Base-by-base conservation (phyloP, 1,140 invertebrate genomes). In the Ganaspis sp. region DNA sequence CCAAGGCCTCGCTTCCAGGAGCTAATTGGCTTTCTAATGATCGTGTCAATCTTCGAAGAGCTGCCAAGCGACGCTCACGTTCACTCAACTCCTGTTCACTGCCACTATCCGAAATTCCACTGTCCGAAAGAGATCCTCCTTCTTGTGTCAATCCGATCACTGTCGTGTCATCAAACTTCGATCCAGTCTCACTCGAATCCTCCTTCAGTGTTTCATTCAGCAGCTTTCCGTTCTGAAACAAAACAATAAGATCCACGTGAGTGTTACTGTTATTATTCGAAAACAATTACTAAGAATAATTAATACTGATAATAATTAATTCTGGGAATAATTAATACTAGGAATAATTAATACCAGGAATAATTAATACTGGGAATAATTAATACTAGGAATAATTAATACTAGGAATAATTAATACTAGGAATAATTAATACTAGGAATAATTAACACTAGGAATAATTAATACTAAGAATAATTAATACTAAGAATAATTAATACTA, bases 91-190 rank as follows among this genome's bases (percentile, higher is more conserved):
- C 95, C 72, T 95, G 94, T 73, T 96, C 95, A 21, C 94, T 96
- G 29, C 94, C 95, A 79, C 94, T 94, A 85, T 95, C 95, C 0
- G 95, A 96, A 70, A 96, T 95, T 23, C 95, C 95, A 40, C 94
- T 95, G 86, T 96, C 95, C 9, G 94, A 95, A 9, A 94, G 89
- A 0, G 94, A 95, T 8, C 94, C 94, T 82, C 93, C 94, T 11
- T 91, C 90, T 73, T 90, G 54, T 73, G 34, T 71, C 76, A 75
- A 72, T 73, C 73, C 76, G 72, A 82, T 87, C 23, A 87, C 73
- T 0, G 84, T 73, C 2, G 85, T 77, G 64, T 85, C 86, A 9
- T 70, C 75, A 77, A 88, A 90, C 69, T 89, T 89, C 38, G 76
- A 37, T 74, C 54, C 69, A 19, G 45, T 73, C 9, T 78, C 81